A percentile compares a stretch with the other conserved stretches of the same genome.
These are phyloP conservation scores for Amphilophus citrinellus DNA, from an alignment of 2,113 vertebrate species.

Conservation along the genomic window DNA sequence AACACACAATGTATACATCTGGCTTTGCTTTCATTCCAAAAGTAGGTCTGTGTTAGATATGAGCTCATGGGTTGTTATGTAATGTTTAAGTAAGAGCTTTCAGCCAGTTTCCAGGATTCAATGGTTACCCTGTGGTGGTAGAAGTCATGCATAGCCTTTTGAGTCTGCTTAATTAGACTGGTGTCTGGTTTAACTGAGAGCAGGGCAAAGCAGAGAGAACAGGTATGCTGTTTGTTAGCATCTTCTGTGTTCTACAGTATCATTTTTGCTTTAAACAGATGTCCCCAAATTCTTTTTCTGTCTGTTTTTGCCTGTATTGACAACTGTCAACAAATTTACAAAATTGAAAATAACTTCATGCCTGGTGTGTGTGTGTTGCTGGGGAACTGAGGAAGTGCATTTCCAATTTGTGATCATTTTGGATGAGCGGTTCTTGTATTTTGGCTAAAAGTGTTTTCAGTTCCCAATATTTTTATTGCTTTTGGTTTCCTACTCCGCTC, in stretches of 20 bases:
- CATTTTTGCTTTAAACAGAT: neutral
- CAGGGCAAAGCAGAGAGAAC: neutral
- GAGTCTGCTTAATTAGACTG: neutral
- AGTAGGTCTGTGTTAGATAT: neutral
- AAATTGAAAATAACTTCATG: neutral
- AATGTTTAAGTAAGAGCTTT: conserved; percentile 28
- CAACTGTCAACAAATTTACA: neutral
- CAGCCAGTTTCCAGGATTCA: conserved; percentile 15
- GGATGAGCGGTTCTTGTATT: neutral
- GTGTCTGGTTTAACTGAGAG: neutral
- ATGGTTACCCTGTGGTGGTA: neutral
- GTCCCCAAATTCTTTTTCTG: neutral
- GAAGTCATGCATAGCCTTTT: conserved; percentile 19
- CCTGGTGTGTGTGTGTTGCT: neutral
- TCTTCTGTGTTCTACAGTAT: neutral
- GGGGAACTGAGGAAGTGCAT: accelerated
- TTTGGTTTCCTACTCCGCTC: neutral
- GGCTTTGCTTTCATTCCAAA: conserved; percentile 3
- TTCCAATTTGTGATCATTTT: neutral
- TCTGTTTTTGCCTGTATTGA: neutral
- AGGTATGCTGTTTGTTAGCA: neutral
- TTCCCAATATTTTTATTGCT: neutral
- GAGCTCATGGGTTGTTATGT: conserved; percentile 46
- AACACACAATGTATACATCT: neutral
- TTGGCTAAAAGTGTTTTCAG: neutral